phyloP scores from a whole-genome alignment of 2,113 vertebrate species.

The Amphilophus citrinellus region DNA sequence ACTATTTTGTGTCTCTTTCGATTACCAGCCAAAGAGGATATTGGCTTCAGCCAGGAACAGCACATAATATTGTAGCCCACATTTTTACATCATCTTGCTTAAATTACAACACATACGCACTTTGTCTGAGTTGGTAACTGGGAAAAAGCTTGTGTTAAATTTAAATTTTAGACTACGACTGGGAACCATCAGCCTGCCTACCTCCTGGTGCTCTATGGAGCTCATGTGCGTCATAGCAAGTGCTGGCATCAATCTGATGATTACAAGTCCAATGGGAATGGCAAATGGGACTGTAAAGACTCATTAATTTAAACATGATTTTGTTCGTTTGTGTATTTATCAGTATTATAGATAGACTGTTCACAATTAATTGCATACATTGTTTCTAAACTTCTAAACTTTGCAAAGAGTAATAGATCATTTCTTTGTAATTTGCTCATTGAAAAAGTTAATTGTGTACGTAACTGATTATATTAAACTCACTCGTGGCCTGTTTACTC shows the following conservation, averaged over 20 bases:
- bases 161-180: slow-evolving; percentile 43
- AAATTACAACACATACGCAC: slow-evolving; percentile 58
- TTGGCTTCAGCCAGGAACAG: slow-evolving; percentile 31
- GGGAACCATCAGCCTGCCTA: slow-evolving; percentile 49
- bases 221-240: slow-evolving; percentile 64
- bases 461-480: background rate
- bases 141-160: slow-evolving; percentile 56
- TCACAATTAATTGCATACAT: background rate
- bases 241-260: slow-evolving; percentile 21
- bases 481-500: background rate
- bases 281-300: background rate
- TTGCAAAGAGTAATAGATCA: background rate
- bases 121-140: slow-evolving; percentile 40
- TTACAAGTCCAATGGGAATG: slow-evolving; percentile 19
- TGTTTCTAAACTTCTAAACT: background rate
- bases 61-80: slow-evolving; percentile 39
- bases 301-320: background rate
- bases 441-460: background rate
- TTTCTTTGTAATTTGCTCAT: background rate
- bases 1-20: slow-evolving; percentile 36
- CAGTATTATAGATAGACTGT: background rate
- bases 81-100: slow-evolving; percentile 60
- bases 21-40: slow-evolving; percentile 39
- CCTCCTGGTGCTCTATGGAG: slow-evolving; percentile 17
- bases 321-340: background rate